Base-by-base conservation (phyloP, 2,797 vertebrate species). In the Peromyscus attwateri region DNA sequence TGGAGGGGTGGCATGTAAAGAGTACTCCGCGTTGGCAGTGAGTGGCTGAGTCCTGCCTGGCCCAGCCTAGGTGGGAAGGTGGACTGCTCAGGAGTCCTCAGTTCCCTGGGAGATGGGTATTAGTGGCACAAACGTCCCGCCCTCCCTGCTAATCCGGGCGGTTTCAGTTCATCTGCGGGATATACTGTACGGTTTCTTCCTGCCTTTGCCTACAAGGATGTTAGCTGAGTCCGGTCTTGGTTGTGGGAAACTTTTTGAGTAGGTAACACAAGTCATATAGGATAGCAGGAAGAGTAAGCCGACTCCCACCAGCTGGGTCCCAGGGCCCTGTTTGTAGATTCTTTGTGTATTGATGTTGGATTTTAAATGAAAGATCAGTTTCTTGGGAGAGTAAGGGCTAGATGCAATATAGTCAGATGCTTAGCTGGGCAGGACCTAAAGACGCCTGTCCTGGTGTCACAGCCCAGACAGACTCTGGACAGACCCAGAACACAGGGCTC, bases 221-320 rank as follows among this genome's bases (percentile, higher is more conserved):
- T 88, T 71, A 52, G 60, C 82, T 82, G 68, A 92, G 89, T 60
- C 81, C 21, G 27, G 25, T 27, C 66, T 71, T 27, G 87, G 43
- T 64, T 40, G 80, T 95, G 76, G 87, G 71, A 81, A 95, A 10
- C 62, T 43, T 92, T 64, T 64, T 82, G 34, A 93, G 81, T 92
- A 76, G 76, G 68, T 94, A 90, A 95, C 37, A 77, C 62, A 93
- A 95, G 76, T 46, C 71, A 8, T 49, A 6, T 27, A 89, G 52
- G n/a, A 29, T 14, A 93, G 46, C 85, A 80, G 31, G 10, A 96
- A 95, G 2, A 27, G 62, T 64, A 73, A 87, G 23, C 60, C 29
- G 25, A 40, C 76, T 66, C 57, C 46, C 1, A 40, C 29, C 64
- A 77, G 34, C 25, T 71, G 17, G 55, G 91, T 91, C 79, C 23